Conservation (phyloP, 1,140 invertebrate genomes). For the Eupeodes corollae region DNA sequence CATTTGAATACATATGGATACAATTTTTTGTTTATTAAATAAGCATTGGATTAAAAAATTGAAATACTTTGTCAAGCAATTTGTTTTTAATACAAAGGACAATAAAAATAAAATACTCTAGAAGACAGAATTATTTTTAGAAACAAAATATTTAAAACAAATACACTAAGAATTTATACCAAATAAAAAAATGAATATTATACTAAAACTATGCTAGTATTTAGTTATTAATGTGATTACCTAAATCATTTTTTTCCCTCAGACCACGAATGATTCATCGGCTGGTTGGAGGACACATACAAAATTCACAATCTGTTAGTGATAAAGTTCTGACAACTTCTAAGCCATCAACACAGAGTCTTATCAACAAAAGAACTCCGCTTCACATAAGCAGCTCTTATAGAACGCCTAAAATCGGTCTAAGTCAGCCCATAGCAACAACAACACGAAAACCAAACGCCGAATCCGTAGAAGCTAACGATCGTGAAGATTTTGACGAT, state of each 20-base stretch:
- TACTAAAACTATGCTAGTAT: no score
- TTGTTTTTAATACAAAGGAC: no score
- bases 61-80: no score
- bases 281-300: slow-evolving; percentile 50
- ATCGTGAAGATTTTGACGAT: slow-evolving; percentile 21
- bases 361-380: slow-evolving; percentile 14
- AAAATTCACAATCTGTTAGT: slow-evolving; percentile 19
- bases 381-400: slow-evolving; percentile 17
- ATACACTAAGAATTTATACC: no score
- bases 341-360: not conserved
- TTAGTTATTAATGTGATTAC: not conserved
- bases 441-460: not conserved
- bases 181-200: no score
- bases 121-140: no score
- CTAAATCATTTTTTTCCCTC: not conserved
- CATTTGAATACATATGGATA: no score
- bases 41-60: no score
- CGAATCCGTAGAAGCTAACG: not conserved
- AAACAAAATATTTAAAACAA: no score
- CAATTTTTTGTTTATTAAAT: no score
- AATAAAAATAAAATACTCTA: no score
- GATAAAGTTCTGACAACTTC: not conserved
- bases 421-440: not conserved
- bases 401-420: slow-evolving; percentile 10
- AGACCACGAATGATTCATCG: slow-evolving; percentile 44